Conservation (phyloP, 2,113 vertebrate genomes). For the Mixornis gularis region DNA sequence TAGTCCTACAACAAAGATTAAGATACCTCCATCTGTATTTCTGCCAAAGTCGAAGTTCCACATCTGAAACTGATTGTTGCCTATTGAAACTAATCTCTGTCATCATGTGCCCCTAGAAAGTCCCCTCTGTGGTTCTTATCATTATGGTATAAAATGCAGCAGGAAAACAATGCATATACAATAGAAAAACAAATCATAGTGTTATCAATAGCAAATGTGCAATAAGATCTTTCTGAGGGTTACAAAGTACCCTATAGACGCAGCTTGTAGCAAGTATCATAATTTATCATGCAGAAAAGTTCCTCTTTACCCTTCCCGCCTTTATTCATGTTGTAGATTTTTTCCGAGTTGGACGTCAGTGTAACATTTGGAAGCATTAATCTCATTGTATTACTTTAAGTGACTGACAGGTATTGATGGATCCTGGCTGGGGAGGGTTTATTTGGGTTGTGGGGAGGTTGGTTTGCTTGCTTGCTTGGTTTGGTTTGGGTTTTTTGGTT, state of each 20-base stretch:
- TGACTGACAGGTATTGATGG: not conserved
- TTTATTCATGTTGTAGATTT: not conserved
- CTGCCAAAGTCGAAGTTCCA: not conserved
- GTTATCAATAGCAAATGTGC: not conserved
- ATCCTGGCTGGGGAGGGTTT: not conserved
- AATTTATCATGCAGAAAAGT: not conserved
- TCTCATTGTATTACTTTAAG: not conserved
- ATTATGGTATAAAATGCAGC: not conserved
- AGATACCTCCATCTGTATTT: not conserved
- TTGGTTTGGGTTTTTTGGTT: not conserved
- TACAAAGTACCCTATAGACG: not conserved
- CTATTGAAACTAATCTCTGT: not conserved
- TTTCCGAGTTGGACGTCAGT: not conserved
- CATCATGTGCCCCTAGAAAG: not conserved
- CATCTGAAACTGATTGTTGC: not conserved
- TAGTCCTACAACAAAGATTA: not conserved
- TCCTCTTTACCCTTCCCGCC: not conserved
- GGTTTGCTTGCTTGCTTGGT: not conserved
- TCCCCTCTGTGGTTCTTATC: not conserved
- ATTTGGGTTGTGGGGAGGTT: not conserved
- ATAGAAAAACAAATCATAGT: not conserved
- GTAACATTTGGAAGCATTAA: not conserved
- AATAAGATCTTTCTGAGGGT: not conserved
- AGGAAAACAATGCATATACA: not conserved
- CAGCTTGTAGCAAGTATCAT: not conserved